Evolutionary conservation across 1,140 invertebrate genomes (phyloP), one percentile per base, ranked within the genome.

Genomic region (Euura saliciscinereae): DNA sequence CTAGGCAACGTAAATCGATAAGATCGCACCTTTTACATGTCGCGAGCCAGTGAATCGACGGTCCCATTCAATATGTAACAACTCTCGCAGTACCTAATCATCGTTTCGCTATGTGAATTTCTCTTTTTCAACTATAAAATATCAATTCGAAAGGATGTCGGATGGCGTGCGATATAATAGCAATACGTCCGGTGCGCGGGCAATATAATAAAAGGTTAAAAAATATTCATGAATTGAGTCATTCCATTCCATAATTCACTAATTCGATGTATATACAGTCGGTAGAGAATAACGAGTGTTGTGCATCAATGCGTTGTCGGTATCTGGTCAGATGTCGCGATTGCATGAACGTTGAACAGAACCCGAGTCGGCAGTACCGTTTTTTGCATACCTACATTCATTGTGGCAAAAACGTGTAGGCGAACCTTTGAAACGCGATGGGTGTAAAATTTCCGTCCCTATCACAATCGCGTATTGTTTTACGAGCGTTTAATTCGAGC

Each of bases 1-100:
- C 51, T n/a, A n/a, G 51, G 51, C 51, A n/a, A 59, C 51, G 51
- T 59, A 59, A 59, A 59, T 59, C 51, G 51, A 59, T 59, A 59
- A 59, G 51, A 59, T 59, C 51, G 51, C 2, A n/a, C 51, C 51
- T 8, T 59, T 28, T 28, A 28, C 28, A 28, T 28, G 28, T 28
- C 13, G 51, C 51, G 51, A 59, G 51, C 51, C 51, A 6, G 51
- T 59, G 51, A 59, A 59, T 59, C 51, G 51, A 59, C 51, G 8
- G 51, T 59, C 51, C 51, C 51, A 59, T 59, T 59, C 13, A 59
- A 59, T 59, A 3, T 59, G 51, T 6, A 59, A n/a, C 8, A 11
- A 59, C 13, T 28, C 28, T 28, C 28, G 28, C 28, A 28, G 28
- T 28, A 28, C 28, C 28, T 28, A 28, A 28, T 28, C 28, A 28